These are phyloP conservation scores for Coregonus suidteri DNA, from an alignment of 2,797 vertebrate genomes.

Conservation along the genomic window DNA sequence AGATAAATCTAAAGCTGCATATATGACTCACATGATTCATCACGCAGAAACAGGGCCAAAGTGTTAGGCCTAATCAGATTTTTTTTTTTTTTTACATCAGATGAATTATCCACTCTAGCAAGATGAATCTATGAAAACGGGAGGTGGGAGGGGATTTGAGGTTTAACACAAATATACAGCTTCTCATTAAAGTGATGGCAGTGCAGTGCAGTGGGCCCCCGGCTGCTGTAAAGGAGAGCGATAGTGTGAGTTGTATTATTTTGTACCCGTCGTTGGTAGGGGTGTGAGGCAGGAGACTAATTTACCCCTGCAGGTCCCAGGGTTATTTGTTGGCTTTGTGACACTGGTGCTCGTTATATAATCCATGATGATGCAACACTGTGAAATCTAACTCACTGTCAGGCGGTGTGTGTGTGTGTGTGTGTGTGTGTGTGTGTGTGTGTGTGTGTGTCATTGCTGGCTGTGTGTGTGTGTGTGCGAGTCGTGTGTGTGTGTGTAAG, in stretches of 20 bases:
- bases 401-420: slow-evolving; percentile 60
- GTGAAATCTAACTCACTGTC: slow-evolving; percentile 64
- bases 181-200: slow-evolving; percentile 64
- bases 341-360: slow-evolving; percentile 79
- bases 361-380: slow-evolving; percentile 79
- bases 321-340: slow-evolving; percentile 79
- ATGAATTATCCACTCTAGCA: slow-evolving; percentile 67
- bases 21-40: slow-evolving; percentile 75
- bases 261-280: slow-evolving; percentile 48
- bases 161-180: slow-evolving; percentile 54
- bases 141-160: slow-evolving; percentile 50
- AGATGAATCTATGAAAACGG: slow-evolving; percentile 50
- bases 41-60: slow-evolving; percentile 67
- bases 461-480: slow-evolving; percentile 10
- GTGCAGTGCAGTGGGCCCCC: slow-evolving; percentile 40
- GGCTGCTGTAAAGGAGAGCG: slow-evolving; percentile 49
- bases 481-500: slow-evolving; percentile 12
- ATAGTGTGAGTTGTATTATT: slow-evolving; percentile 52
- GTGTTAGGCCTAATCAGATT: slow-evolving; percentile 72
- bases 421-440: not conserved
- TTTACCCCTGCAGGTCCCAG: slow-evolving; percentile 73
- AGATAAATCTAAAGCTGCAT: slow-evolving; percentile 80
- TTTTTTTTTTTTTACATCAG: slow-evolving; percentile 55
- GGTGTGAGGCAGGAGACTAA: slow-evolving; percentile 70
- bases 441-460: slow-evolving; percentile 3